Evolutionary conservation across 2,113 vertebrate genomes (phyloP), one percentile per base, ranked within the genome.

Genomic region (Anser cygnoides): DNA sequence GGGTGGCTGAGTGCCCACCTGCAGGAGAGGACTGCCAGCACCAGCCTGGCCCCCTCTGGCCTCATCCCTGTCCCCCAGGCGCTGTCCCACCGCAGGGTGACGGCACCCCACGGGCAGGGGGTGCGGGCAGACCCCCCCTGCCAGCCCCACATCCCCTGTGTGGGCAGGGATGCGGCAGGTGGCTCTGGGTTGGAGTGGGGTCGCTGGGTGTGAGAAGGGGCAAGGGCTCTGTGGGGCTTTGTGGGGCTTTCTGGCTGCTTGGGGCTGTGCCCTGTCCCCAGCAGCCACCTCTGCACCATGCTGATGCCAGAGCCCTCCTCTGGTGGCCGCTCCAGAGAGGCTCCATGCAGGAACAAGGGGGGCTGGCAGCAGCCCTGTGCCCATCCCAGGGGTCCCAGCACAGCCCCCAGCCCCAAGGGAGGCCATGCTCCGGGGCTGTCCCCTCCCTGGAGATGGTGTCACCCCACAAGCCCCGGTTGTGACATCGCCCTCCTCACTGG

Each of bases 41-140:
- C 43, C 54, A 31, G 37, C 29, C 35, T 35, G 73, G 44, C 20
- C 44, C 10, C 14, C 6, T 26, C 8, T 49, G 6, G 26, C 33
- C 39, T 73, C 17, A 3, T 31, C 49, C 33, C 28, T 15, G 17
- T 20, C 63, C 55, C 46, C 14, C 9, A 23, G 29, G 19, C 4
- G 1, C 55, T 1, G 2, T 20, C 50, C 28, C 28, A 37, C 26
- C 9, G 13, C 3, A 22, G 14, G 29, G n/a, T 23, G 52, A 41
- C 4, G 3, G 4, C 33, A 21, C 39, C 35, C 28, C 0, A 1
- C 2, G 3, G 49, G 35, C 0, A 1, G 63, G 28, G 3, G 4
- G 29, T 3, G 1, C 21, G 67, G 67, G 35, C 37, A 19, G 67
- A 43, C 35, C 44, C 11, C 35, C 72, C 35, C 67, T 52, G 50